These are phyloP conservation scores for Vesta saturnalis DNA, from an alignment of 2,888 invertebrate species.

Conservation along the genomic window DNA sequence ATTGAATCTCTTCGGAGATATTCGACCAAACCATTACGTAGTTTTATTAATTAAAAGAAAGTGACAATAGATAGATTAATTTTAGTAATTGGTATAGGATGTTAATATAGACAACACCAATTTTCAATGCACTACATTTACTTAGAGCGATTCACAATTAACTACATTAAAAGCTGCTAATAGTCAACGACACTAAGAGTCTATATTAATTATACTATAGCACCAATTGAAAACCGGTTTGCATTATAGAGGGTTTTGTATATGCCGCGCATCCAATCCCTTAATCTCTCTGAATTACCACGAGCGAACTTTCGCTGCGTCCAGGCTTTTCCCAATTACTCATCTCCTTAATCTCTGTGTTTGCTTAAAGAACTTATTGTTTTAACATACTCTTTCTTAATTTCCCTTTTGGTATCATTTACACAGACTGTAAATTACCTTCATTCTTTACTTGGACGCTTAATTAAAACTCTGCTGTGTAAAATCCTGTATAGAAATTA, in stretches of 20 bases:
- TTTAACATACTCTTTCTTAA: slow-evolving; percentile 47
- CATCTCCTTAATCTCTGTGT: slow-evolving; percentile 36
- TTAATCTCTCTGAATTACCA: slow-evolving; percentile 60
- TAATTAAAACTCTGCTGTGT: slow-evolving; percentile 7
- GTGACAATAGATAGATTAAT: no score
- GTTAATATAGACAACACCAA: background rate
- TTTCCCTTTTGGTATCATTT: slow-evolving; percentile 48
- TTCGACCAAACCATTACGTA: no score
- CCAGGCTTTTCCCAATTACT: slow-evolving; percentile 46
- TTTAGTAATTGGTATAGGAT: no score
- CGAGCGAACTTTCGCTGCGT: slow-evolving; percentile 49
- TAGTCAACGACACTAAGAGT: slow-evolving; percentile 52
- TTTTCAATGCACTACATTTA: background rate
- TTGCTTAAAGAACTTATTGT: slow-evolving; percentile 43
- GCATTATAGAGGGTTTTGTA: slow-evolving; percentile 56
- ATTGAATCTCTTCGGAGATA: no score
- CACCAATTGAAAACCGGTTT: slow-evolving; percentile 59
- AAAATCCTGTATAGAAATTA: no score
- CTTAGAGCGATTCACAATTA: slow-evolving; percentile 43
- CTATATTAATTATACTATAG: slow-evolving; percentile 60
- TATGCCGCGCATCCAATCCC: slow-evolving; percentile 60
- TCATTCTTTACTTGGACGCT: no score
- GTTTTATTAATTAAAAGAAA: no score
- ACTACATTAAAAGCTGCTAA: slow-evolving; percentile 50
- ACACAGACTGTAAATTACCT: no score